phyloP scores from a whole-genome alignment of 2,888 invertebrate species.

The Suillia variegata region DNA sequence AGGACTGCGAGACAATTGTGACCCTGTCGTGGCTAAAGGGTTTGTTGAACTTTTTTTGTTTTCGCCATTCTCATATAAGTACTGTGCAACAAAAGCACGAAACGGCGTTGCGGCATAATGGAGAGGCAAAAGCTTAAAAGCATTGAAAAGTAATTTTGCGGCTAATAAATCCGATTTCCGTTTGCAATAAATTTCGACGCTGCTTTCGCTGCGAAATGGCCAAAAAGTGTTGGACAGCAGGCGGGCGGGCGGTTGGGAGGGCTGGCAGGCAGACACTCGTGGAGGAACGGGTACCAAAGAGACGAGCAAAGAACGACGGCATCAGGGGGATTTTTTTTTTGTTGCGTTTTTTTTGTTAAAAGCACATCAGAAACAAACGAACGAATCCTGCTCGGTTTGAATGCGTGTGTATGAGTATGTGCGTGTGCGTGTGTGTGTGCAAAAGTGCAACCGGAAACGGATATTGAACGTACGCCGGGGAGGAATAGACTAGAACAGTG shows the following conservation, averaged over 20 bases:
- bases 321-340: too few relatives aligned
- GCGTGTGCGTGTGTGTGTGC: too few relatives aligned
- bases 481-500: too few relatives aligned
- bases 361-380: not conserved
- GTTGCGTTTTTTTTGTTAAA: not conserved
- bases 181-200: slow-evolving; percentile 50
- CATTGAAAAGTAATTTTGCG: slow-evolving; percentile 57
- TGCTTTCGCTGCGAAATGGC: not conserved
- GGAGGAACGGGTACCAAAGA: not conserved
- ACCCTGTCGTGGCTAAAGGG: too few relatives aligned
- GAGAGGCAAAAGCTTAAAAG: slow-evolving; percentile 30
- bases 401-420: too few relatives aligned
- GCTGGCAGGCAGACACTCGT: not conserved
- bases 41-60: too few relatives aligned
- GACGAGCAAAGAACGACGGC: not conserved
- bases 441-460: slow-evolving; percentile 11
- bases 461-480: slow-evolving; percentile 9
- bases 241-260: not conserved
- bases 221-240: not conserved
- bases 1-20: too few relatives aligned
- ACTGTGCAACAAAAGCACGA: too few relatives aligned
- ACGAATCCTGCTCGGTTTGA: too few relatives aligned
- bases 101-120: slow-evolving; percentile 12
- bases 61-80: too few relatives aligned
- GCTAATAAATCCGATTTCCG: slow-evolving; percentile 59